These are phyloP conservation scores for Fopius arisanus DNA, from an alignment of 1,140 invertebrate genomes.

Conservation along the genomic window DNA sequence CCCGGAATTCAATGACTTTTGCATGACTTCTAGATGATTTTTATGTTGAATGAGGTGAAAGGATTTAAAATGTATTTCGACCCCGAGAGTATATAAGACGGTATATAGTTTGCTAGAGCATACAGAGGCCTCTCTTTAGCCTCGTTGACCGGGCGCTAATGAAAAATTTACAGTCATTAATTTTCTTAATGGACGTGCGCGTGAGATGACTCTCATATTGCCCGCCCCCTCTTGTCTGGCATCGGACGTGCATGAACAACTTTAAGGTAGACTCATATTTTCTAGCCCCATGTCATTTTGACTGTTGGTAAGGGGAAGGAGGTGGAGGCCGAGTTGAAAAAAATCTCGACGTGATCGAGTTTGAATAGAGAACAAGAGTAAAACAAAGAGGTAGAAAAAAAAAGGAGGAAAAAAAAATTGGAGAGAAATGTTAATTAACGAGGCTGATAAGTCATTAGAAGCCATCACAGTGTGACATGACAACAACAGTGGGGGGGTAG, in stretches of 20 bases:
- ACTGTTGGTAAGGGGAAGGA: not conserved
- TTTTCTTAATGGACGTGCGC: conserved; percentile 19
- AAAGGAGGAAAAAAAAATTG: conserved; percentile 36
- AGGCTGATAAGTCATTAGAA: conserved; percentile 62
- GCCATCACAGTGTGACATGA: conserved; percentile 29
- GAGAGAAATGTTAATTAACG: conserved; percentile 51
- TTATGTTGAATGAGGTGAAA: too few relatives aligned
- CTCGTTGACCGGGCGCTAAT: conserved; percentile 1
- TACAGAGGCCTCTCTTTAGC: not conserved
- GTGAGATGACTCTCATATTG: conserved; percentile 2
- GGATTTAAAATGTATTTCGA: not conserved
- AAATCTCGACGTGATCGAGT: not conserved
- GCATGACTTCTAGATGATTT: too few relatives aligned
- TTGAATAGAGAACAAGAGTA: not conserved
- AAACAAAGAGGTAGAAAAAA: too few relatives aligned
- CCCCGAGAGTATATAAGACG: too few relatives aligned
- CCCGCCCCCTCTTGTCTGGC: conserved; percentile 7
- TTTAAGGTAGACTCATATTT: not conserved
- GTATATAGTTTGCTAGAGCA: not conserved
- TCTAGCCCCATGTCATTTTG: not conserved
- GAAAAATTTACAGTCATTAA: conserved; percentile 25
- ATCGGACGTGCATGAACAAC: not conserved
- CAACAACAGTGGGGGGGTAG: not conserved
- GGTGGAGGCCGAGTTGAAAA: not conserved
- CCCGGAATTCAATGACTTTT: too few relatives aligned